Evolutionary conservation across 2,888 invertebrate species (phyloP), one percentile per base, ranked within the genome.

Genomic region (Philereme transversata): DNA sequence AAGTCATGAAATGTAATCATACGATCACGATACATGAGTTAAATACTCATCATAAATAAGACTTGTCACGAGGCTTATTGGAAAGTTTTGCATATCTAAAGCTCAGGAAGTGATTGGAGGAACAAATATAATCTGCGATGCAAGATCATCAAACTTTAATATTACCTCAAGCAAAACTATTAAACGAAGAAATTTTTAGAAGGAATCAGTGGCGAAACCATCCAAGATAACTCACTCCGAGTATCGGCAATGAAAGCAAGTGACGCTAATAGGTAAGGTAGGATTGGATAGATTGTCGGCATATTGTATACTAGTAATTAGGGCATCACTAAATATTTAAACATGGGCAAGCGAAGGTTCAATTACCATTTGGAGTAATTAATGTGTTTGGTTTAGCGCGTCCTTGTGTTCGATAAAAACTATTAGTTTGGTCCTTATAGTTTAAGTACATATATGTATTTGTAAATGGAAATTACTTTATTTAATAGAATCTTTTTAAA

Each of bases 321-420:
- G 61, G 57, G 47, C 55, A 36, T 44, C 54, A 46, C 56, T 33
- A 46, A 57, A 44, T 57, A 61, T 54, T 44, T 57, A 10, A 55
- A 53, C 22, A 48, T 46, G 40, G 38, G 51, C 46, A 38, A 43
- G 54, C 46, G 38, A 49, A 56, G 63, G 60, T 55, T 62, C 53
- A 41, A 52, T 64, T 64, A 62, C 58, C 45, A 60, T 49, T 11
- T 7, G n/a, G 4, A 11, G 54, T 64, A 56, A 60, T 62, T 51
- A 60, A 61, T 51, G 50, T 52, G 65, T 60, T 45, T 59, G 47
- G 48, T 22, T 52, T 35, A 47, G 36, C 38, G 56, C 49, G 58
- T 10, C 60, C 63, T 57, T 51, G 3, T 49, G 33, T 43, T 38
- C 8, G 44, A 44, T 50, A 40, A 22, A 22, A 22, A 22, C 22